Conservation (phyloP, 2,888 invertebrate species). For the Troides helena region DNA sequence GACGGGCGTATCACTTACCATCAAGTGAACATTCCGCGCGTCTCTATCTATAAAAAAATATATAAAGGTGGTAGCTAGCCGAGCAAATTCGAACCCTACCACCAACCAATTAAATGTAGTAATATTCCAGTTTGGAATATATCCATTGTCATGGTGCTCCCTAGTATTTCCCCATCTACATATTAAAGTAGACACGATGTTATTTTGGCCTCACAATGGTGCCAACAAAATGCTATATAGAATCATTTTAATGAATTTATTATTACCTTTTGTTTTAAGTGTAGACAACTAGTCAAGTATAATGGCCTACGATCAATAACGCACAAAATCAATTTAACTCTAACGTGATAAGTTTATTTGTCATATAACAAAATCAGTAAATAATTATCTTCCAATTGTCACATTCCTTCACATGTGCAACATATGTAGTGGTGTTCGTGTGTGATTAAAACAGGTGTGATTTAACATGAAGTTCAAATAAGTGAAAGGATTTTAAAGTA, state of each 20-base stretch:
- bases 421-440: slow-evolving; percentile 44
- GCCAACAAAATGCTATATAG: slow-evolving; percentile 3
- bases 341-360: slow-evolving; percentile 33
- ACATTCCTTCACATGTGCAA: slow-evolving; percentile 68
- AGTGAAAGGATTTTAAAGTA: slow-evolving; percentile 57
- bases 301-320: slow-evolving; percentile 66
- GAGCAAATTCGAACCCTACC: too few relatives aligned
- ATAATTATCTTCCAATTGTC: slow-evolving; percentile 62
- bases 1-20: too few relatives aligned
- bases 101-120: not conserved
- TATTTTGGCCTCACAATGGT: slow-evolving; percentile 1
- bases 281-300: slow-evolving; percentile 67
- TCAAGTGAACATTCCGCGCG: too few relatives aligned
- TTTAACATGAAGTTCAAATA: slow-evolving; percentile 71
- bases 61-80: too few relatives aligned
- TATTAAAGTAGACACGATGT: not conserved
- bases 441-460: slow-evolving; percentile 58
- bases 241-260: slow-evolving; percentile 17
- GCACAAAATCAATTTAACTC: slow-evolving; percentile 63
- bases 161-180: not conserved
- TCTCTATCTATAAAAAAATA: too few relatives aligned
- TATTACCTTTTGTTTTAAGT: slow-evolving; percentile 11
- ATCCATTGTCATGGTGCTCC: not conserved
- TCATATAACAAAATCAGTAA: slow-evolving; percentile 30
- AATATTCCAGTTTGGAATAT: not conserved